Conservation (phyloP, 2,797 vertebrate genomes). For the Gobio occitaniae region DNA sequence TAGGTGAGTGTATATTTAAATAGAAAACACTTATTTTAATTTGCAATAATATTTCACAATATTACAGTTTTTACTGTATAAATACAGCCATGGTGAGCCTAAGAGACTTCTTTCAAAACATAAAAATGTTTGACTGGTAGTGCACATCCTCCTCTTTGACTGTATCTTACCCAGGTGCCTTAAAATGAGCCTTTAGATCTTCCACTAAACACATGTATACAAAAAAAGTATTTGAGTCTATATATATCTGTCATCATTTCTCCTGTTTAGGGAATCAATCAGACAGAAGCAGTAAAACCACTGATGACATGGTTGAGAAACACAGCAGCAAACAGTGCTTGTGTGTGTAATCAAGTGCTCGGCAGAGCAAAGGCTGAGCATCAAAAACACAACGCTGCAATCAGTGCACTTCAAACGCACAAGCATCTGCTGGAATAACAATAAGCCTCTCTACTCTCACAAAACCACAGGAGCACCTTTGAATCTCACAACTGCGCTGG, state of each 20-base stretch:
- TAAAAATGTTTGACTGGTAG: too few species aligned
- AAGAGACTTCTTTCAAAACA: too few species aligned
- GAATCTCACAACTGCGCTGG: background rate
- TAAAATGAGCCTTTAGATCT: background rate
- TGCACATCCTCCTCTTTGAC: too few species aligned
- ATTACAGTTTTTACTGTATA: too few species aligned
- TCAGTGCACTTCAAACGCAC: conserved; percentile 73
- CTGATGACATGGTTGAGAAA: conserved; percentile 7
- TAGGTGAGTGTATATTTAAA: too few species aligned
- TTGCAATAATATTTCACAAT: too few species aligned
- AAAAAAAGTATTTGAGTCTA: background rate
- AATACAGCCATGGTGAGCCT: too few species aligned
- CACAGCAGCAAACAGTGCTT: conserved; percentile 27
- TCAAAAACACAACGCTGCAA: conserved; percentile 58
- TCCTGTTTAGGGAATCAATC: background rate
- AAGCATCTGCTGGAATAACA: conserved; percentile 72
- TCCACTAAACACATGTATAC: background rate
- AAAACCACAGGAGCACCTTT: conserved; percentile 5
- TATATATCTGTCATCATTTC: background rate
- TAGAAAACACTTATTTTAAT: too few species aligned
- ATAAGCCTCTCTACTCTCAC: conserved; percentile 43
- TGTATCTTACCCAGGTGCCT: too few species aligned
- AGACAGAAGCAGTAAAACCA: background rate
- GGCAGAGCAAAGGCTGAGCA: conserved; percentile 51
- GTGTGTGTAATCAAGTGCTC: conserved; percentile 55